Evolutionary conservation across 2,888 invertebrate genomes (phyloP), one percentile per base, ranked within the genome.

Genomic region (Malacosoma neustria): DNA sequence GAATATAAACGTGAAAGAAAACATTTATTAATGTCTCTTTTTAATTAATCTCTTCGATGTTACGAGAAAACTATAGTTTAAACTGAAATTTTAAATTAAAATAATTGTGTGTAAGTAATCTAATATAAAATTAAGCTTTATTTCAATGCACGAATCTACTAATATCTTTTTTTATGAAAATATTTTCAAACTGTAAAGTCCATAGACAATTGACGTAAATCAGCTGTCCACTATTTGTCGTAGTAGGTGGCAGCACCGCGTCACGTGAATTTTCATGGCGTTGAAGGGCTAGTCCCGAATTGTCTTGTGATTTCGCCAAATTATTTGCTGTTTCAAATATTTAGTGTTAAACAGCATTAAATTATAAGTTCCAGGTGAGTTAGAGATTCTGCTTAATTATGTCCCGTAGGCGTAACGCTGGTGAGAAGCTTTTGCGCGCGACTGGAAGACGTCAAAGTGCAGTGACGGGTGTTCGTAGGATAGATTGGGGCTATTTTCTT

Each of bases 191-290:
- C 22, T 9, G 5, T 22, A 22, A n/a, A n/a, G 6, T 31, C 58
- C 85, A 86, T 85, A 86, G 85, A 85, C 76, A 82, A 81, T 72
- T 84, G 85, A 85, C 84, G 79, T 82, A 80, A 85, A 87, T 86
- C 86, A 87, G 86, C 86, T 87, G 86, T 84, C 76, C 59, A 57
- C 63, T 56, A 60, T 67, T 63, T 75, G 72, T 75, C 55, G 65
- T 77, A 75, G 71, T 79, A 87, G 87, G 75, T 86, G 84, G 87
- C 87, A 87, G 85, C 87, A 87, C 87, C 62, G 86, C 81, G 82
- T 89, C 89, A 89, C 88, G 89, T 89, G 89, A 89, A 88, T 87
- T 85, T 85, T 87, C 84, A 87, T 82, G 87, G 87, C 87, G 82
- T 72, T 79, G 79, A 80, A 77, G 87, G 86, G 82, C 81, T 81